Conservation (phyloP, 2,888 invertebrate genomes). For the Perdita meconis region DNA sequence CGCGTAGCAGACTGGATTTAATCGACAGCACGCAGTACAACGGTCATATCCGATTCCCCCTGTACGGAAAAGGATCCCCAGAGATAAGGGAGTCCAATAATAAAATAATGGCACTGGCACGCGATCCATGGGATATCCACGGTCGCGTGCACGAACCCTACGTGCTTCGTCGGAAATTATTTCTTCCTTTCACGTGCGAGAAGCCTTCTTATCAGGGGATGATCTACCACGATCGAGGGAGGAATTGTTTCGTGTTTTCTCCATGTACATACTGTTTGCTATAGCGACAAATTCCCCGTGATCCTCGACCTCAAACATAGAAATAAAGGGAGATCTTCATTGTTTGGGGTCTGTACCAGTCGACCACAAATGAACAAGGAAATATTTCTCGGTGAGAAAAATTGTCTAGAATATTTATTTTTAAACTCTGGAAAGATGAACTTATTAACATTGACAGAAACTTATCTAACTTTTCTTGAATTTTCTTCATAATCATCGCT, state of each 20-base stretch:
- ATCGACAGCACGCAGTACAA: constrained; percentile 54
- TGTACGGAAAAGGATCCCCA: constrained; percentile 60
- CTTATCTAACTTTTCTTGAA: too few relatives aligned
- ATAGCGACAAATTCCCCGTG: constrained; percentile 38
- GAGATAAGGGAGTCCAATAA: constrained; percentile 66
- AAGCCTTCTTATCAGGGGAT: constrained; percentile 41
- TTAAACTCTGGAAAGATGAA: too few relatives aligned
- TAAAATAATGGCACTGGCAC: constrained; percentile 67
- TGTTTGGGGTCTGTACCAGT: too few relatives aligned
- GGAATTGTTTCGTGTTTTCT: constrained; percentile 28
- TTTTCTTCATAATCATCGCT: too few relatives aligned
- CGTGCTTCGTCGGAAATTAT: constrained; percentile 48
- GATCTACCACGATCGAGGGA: constrained; percentile 39
- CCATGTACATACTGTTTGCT: constrained; percentile 28
- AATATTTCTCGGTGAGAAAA: too few relatives aligned
- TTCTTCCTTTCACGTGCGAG: constrained; percentile 62
- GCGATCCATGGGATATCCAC: constrained; percentile 55
- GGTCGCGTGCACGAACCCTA: constrained; percentile 54
- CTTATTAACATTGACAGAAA: too few relatives aligned
- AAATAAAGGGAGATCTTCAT: neutral
- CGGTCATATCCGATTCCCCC: constrained; percentile 64
- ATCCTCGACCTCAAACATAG: too few relatives aligned
- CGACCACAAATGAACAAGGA: too few relatives aligned
- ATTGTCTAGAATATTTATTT: too few relatives aligned
- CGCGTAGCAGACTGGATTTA: constrained; percentile 30